phyloP scores from a whole-genome alignment of 2,113 vertebrate species.

The Dromiciops gliroides region DNA sequence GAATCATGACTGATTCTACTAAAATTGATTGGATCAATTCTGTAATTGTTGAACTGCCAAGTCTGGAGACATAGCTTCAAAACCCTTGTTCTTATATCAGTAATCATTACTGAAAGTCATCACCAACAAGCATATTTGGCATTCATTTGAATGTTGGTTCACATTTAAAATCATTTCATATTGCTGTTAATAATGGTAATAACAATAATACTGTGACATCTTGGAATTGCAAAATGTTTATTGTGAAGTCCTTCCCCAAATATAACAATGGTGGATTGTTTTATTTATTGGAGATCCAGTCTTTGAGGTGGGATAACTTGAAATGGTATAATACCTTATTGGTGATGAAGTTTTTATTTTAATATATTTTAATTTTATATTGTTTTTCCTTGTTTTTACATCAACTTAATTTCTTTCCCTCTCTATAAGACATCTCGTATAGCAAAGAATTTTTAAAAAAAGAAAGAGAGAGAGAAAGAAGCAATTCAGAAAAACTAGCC shows the following conservation, averaged over 20 bases:
- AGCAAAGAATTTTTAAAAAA: background rate
- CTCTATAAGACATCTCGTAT: background rate
- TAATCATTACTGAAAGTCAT: slow-evolving; percentile 34
- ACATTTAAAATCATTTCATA: background rate
- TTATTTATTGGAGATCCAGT: background rate
- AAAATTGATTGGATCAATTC: background rate
- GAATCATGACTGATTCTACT: background rate
- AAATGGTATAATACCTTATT: background rate
- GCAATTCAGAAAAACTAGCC: background rate
- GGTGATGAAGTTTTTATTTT: background rate
- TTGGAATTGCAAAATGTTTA: slow-evolving; percentile 4
- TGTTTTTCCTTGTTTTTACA: background rate
- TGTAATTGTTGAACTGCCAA: background rate
- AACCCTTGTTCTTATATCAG: background rate
- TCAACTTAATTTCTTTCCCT: background rate
- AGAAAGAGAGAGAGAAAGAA: background rate
- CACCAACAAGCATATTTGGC: background rate
- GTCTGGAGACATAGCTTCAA: background rate
- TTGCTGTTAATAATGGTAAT: background rate
- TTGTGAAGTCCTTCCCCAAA: background rate
- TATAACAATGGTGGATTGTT: background rate
- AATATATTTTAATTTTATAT: background rate
- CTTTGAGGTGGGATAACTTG: background rate
- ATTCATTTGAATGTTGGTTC: slow-evolving; percentile 29
- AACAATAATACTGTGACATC: background rate